phyloP scores from a whole-genome alignment of 2,113 vertebrate genomes.

The Thinocorus orbignyianus region DNA sequence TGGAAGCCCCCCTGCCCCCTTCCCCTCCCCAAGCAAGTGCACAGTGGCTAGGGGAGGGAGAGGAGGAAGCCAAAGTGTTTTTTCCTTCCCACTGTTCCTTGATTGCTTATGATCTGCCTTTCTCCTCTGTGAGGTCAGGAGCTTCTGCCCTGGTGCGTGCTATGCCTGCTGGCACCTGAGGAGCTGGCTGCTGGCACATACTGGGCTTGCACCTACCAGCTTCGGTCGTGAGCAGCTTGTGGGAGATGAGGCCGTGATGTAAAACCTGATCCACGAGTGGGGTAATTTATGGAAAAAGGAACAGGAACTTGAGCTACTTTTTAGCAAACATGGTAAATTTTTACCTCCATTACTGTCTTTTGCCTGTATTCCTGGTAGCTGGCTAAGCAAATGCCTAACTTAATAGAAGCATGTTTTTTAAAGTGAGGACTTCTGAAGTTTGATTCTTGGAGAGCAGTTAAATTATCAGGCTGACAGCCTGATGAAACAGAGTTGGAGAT shows the following conservation, averaged over 20 bases:
- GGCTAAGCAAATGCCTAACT: background rate
- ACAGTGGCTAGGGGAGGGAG: background rate
- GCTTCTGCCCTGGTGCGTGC: background rate
- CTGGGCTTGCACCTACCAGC: background rate
- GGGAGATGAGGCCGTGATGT: background rate
- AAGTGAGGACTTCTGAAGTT: background rate
- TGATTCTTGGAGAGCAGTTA: background rate
- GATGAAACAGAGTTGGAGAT: background rate
- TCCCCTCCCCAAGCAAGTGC: background rate
- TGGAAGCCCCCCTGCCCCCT: background rate
- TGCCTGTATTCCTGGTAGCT: background rate
- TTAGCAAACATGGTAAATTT: background rate
- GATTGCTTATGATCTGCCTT: background rate
- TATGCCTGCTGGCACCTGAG: background rate
- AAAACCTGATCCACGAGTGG: background rate
- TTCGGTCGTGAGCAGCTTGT: background rate
- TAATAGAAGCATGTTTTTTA: background rate
- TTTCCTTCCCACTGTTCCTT: background rate
- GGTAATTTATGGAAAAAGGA: background rate
- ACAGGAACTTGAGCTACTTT: background rate
- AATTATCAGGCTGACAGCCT: background rate
- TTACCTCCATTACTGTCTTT: background rate
- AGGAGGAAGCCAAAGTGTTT: background rate
- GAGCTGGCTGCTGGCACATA: background rate
- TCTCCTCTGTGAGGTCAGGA: background rate